Base-by-base conservation (phyloP, 2,888 invertebrate species). In the Ectemnius continuus region DNA sequence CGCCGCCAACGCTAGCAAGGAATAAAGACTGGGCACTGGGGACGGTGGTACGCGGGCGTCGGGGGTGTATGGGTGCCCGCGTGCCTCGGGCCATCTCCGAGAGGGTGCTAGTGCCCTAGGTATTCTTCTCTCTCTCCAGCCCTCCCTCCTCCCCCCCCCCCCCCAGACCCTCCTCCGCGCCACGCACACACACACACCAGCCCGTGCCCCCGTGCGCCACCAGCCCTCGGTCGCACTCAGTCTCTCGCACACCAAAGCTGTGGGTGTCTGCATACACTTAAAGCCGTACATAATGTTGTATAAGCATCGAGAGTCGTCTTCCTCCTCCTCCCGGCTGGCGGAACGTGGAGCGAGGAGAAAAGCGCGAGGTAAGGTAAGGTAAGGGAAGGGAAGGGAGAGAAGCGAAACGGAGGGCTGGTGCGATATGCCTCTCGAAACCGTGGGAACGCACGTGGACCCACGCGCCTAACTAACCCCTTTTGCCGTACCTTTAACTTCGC, bases 401-500 rank as follows among this genome's bases (percentile, higher is more conserved):
- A 75, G 75, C 76, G 78, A 84, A 78, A 84, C 76, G 78, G 83
- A 83, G 84, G 86, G 82, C 85, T 86, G 87, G 88, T 86, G 88
- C 88, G 89, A 89, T 89, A 89, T 88, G 87, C 88, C 87, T 88
- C 16, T 88, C 85, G 88, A 87, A 88, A 90, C 88, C 90, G 90
- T 90, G 89, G 90, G 90, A 90, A 90, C 89, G 87, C 87, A 85
- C 87, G 89, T 89, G 88, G 89, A 85, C 88, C 89, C 89, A 90
- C 89, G 89, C 89, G 89, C 88, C 89, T 86, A 86, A 88, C 89
- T 88, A 88, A 87, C 89, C 88, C 88, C 87, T 84, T 81, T 67
- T 71, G 72, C 81, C 47, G 68, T 77, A 77, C 61, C 48, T 64
- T 57, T 74, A 61, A 60, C 67, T 61, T 68, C 58, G 65, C 61